Base-by-base conservation (phyloP, 2,113 vertebrate genomes). In the Trematocara nigrifrons region DNA sequence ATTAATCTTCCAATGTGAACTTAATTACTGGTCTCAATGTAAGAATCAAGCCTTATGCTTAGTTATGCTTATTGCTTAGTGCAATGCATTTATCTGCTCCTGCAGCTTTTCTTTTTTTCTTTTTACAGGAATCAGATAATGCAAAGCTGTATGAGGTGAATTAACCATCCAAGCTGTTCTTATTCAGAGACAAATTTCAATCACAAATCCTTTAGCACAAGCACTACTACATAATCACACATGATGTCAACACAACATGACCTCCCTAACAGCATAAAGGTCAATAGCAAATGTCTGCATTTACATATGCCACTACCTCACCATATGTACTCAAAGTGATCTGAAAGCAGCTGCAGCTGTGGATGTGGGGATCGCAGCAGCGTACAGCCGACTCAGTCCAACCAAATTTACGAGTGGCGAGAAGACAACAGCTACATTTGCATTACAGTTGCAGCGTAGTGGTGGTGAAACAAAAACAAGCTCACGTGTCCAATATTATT, bases 331-430 rank as follows among this genome's bases (percentile, higher is more conserved):
- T 86, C 10, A 71, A 49, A 61, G 47, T 38, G 79, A 83, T 54
- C 47, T 15, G 64, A 71, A 61, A 86, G 66, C 79, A 33, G 79
- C 85, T 86, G 81, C 90, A 90, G 90, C 82, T 86, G 80, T 52
- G 78, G 56, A 86, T 77, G 53, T 7, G 59, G 11, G 2, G n/a
- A 42, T 20, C 11, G 10, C 61, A 20, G 8, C 45, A 71, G 15
- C 29, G 40, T 51, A 6, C 82, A 33, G 9, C n/a, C 7, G 3
- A 10, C 79, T 61, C 33, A 82, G 56, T 54, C 33, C 1, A 38
- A 15, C 47, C n/a, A 33, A 38, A 10, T 78, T 35, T 49, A 11
- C 4, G 18, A 64, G n/a, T 45, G 31, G 20, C 26, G 18, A 22
- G 61, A 54, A 20, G 22, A 76, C 3, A 80, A 33, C 51, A 81